phyloP scores from a whole-genome alignment of 2,113 vertebrate species.

The Alethe castanea region DNA sequence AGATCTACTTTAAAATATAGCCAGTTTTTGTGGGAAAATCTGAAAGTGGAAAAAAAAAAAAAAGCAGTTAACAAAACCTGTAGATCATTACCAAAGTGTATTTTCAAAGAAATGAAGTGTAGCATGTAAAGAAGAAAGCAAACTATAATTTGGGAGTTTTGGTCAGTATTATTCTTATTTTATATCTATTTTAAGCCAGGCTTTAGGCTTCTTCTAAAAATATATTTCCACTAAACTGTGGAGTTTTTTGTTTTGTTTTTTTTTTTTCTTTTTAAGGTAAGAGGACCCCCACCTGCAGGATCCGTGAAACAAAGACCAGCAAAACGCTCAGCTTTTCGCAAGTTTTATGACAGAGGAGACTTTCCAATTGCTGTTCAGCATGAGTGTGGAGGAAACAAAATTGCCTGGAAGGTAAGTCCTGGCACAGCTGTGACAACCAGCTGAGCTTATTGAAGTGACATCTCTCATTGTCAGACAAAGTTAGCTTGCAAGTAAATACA shows the following conservation, averaged over 20 bases:
- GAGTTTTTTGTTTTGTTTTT: neutral
- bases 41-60: neutral
- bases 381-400: slow-evolving; percentile 82
- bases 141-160: neutral
- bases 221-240: neutral
- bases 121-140: neutral
- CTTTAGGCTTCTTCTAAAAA: neutral
- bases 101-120: neutral
- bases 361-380: slow-evolving; percentile 89
- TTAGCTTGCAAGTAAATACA: slow-evolving; percentile 68
- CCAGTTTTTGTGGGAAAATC: neutral
- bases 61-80: neutral
- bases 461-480: slow-evolving; percentile 63
- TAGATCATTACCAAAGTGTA: neutral
- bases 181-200: neutral
- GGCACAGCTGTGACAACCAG: slow-evolving; percentile 54
- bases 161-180: neutral
- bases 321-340: slow-evolving; percentile 87
- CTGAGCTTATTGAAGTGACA: slow-evolving; percentile 53
- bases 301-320: slow-evolving; percentile 83
- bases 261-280: slow-evolving; percentile 74
- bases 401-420: slow-evolving; percentile 93
- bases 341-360: slow-evolving; percentile 90
- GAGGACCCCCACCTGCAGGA: slow-evolving; percentile 85
- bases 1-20: neutral